A percentile compares a stretch with the other conserved stretches of the same genome.
These are phyloP conservation scores for Pandemis heparana DNA, from an alignment of 2,888 invertebrate species.

Conservation along the genomic window DNA sequence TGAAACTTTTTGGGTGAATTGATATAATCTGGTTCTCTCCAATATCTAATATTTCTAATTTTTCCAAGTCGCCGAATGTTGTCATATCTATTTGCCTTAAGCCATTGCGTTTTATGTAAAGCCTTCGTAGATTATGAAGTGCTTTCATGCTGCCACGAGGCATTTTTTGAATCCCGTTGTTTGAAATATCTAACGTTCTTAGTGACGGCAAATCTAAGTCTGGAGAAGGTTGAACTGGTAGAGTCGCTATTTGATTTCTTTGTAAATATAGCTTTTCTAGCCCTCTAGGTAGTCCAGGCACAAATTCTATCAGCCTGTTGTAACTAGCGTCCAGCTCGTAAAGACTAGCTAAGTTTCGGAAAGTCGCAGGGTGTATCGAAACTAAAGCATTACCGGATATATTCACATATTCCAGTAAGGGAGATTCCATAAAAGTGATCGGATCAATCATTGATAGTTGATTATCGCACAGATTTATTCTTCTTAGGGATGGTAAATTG, in stretches of 20 bases:
- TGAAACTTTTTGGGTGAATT: conserved; percentile 88
- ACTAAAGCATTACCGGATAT: conserved; percentile 91
- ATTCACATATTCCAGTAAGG: conserved; percentile 92
- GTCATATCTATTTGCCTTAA: conserved; percentile 89
- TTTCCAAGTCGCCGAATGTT: conserved; percentile 89
- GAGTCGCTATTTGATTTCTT: conserved; percentile 88
- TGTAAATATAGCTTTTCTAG: conserved; percentile 91
- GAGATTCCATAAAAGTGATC: conserved; percentile 89
- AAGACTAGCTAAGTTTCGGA: conserved; percentile 90
- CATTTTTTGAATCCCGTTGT: conserved; percentile 90
- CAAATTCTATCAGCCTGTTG: conserved; percentile 90
- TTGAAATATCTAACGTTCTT: conserved; percentile 90
- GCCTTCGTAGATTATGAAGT: conserved; percentile 88
- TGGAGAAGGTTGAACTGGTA: conserved; percentile 88
- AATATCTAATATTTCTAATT: conserved; percentile 90
- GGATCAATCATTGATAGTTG: conserved; percentile 89
- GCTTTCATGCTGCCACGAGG: conserved; percentile 88
- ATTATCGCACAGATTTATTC: conserved; percentile 92
- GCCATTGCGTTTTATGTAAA: conserved; percentile 91
- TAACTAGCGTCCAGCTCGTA: conserved; percentile 92
- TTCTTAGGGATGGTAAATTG: conserved; percentile 90
- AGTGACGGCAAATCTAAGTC: conserved; percentile 90
- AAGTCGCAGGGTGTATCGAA: conserved; percentile 90
- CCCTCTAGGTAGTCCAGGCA: conserved; percentile 91
- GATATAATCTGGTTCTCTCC: conserved; percentile 90